A percentile compares a stretch with the other conserved stretches of the same genome.
These are phyloP conservation scores for Deilephila porcellus DNA, from an alignment of 2,888 invertebrate genomes.

Conservation along the genomic window DNA sequence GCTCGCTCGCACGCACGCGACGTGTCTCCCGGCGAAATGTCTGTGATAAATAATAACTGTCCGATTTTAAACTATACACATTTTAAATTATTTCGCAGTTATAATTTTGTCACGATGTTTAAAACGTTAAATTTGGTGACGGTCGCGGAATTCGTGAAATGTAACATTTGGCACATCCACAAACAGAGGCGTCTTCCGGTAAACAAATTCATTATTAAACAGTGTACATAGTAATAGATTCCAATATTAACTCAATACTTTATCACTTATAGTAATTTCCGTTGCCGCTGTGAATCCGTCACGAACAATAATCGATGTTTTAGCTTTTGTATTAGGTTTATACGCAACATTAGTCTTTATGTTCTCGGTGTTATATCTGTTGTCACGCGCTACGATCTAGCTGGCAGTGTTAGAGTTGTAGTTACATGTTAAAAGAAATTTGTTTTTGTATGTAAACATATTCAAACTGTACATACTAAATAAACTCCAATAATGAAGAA, in stretches of 20 bases:
- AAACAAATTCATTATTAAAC: not conserved
- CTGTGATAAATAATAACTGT: constrained; percentile 29
- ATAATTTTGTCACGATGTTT: not conserved
- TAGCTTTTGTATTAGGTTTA: not conserved
- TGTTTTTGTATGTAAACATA: not conserved
- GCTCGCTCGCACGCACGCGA: not conserved
- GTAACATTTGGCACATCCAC: not conserved
- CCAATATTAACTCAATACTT: not conserved
- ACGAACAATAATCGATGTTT: not conserved
- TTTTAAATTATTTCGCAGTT: constrained; percentile 28
- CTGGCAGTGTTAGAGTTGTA: not conserved
- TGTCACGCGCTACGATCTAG: not conserved
- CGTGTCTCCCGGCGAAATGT: not conserved
- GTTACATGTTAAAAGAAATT: not conserved
- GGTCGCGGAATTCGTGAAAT: constrained; percentile 9
- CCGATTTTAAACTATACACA: constrained; percentile 26
- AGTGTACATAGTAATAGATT: not conserved
- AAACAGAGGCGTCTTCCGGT: constrained; percentile 13
- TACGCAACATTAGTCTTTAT: not conserved
- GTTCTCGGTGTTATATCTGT: not conserved
- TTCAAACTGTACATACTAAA: not conserved
- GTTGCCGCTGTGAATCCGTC: not conserved
- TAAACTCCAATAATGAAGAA: not conserved
- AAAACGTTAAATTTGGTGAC: not conserved
- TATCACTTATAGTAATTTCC: not conserved